These are phyloP conservation scores for Murina feae DNA, from an alignment of 2,113 vertebrate species.

Conservation along the genomic window DNA sequence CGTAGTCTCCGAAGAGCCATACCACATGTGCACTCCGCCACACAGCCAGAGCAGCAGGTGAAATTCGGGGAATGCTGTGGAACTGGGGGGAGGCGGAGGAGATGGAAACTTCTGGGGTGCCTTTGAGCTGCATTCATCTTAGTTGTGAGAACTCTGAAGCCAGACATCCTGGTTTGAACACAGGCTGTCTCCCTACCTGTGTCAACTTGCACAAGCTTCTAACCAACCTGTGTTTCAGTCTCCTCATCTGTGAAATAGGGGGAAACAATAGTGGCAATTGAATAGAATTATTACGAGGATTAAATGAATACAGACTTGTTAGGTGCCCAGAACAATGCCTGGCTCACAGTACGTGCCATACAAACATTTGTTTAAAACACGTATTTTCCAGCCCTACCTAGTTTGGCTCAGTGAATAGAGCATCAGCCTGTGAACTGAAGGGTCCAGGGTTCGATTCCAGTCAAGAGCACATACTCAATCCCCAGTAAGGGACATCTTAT, in stretches of 20 bases:
- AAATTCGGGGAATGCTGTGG: not conserved
- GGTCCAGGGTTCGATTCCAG: no score
- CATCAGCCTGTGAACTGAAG: no score
- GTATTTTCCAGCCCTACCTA: no score
- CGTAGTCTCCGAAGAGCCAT: slow-evolving; percentile 7
- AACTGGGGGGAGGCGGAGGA: not conserved
- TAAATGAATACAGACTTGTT: not conserved
- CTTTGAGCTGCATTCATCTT: not conserved
- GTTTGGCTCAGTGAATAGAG: no score
- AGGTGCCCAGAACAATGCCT: not conserved
- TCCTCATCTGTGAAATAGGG: not conserved
- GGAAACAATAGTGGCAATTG: not conserved
- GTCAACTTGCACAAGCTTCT: not conserved
- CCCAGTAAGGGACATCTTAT: no score
- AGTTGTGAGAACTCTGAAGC: not conserved
- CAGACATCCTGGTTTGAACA: not conserved
- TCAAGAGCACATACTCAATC: no score
- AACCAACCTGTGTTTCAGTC: not conserved
- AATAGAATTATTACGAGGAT: not conserved
- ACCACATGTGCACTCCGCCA: not conserved
- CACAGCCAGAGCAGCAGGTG: slow-evolving; percentile 57
- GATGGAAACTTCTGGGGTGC: not conserved
- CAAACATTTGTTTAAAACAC: not conserved
- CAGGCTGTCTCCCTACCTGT: not conserved
- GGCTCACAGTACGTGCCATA: not conserved